phyloP scores from a whole-genome alignment of 2,113 vertebrate genomes.

The Zeus faber region DNA sequence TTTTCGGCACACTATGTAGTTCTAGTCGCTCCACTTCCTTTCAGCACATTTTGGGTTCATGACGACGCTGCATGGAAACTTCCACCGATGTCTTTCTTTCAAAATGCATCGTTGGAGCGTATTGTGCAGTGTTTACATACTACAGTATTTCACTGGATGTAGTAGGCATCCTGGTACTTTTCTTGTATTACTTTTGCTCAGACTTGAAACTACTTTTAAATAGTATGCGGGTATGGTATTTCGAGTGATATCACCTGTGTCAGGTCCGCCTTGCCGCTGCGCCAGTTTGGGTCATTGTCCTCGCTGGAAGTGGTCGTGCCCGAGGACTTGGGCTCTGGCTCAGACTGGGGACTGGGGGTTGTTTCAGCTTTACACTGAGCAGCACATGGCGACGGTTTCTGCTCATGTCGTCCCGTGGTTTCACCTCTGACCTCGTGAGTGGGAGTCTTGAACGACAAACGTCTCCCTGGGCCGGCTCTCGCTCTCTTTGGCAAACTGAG shows the following conservation, averaged over 20 bases:
- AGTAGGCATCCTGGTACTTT: no score
- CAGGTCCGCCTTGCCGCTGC: constrained; percentile 41
- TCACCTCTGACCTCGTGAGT: neutral
- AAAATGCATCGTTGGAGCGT: no score
- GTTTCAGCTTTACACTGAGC: neutral
- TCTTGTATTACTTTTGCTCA: no score
- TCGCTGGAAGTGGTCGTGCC: constrained; percentile 54
- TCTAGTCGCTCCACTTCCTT: no score
- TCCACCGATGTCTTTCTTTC: no score
- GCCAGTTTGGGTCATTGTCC: constrained; percentile 41
- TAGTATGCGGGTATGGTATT: no score
- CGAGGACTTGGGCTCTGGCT: constrained; percentile 33
- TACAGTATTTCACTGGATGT: no score
- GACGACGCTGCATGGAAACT: no score
- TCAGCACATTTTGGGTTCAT: no score
- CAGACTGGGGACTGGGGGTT: neutral
- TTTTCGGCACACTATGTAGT: no score
- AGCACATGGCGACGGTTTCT: neutral
- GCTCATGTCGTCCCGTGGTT: neutral
- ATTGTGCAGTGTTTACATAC: no score
- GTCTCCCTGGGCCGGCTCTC: constrained; percentile 13
- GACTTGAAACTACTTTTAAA: no score
- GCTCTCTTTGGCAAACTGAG: constrained; percentile 62
- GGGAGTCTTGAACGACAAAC: neutral
- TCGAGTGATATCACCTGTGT: constrained; percentile 59